phyloP scores from a whole-genome alignment of 64 coral and sea anemone genomes.

The Pachyseris speciosa region DNA sequence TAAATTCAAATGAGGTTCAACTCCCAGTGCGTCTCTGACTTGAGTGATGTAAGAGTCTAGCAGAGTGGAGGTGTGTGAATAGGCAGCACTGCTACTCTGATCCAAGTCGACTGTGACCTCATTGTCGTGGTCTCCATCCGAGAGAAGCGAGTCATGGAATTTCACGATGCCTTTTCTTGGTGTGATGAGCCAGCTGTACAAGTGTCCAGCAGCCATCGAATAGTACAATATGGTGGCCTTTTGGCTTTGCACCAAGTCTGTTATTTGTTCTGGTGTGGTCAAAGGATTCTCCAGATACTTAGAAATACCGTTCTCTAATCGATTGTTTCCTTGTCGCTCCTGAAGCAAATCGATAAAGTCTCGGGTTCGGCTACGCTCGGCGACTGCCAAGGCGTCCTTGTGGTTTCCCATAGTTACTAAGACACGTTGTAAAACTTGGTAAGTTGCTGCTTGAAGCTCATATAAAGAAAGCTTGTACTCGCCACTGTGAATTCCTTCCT shows the following conservation, averaged over 20 bases:
- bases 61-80: conserved; percentile 67
- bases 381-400: conserved; percentile 81
- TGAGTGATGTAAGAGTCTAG: conserved; percentile 88
- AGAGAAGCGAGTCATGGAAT: conserved; percentile 83
- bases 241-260: conserved; percentile 88
- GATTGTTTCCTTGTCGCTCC: conserved; percentile 56
- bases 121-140: conserved; percentile 78
- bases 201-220: conserved; percentile 88
- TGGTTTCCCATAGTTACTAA: conserved; percentile 74
- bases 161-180: conserved; percentile 87
- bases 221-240: conserved; percentile 86
- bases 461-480: conserved; percentile 91
- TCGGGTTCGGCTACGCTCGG: conserved; percentile 85
- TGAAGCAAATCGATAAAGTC: conserved; percentile 96
- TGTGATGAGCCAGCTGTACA: conserved; percentile 92
- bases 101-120: conserved; percentile 71
- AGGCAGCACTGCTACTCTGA: conserved; percentile 54
- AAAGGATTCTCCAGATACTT: conserved; percentile 59
- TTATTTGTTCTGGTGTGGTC: conserved; percentile 77
- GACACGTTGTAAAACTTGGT: conserved; percentile 96
- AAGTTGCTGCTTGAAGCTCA: conserved; percentile 87
- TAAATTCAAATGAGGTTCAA: conserved; percentile 89
- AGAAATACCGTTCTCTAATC: conserved; percentile 9
- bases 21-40: conserved; percentile 83
- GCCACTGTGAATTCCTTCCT: conserved; percentile 77